Evolutionary conservation across 1,140 invertebrate genomes (phyloP).

Genomic region (Oedothorax gibbosus): DNA sequence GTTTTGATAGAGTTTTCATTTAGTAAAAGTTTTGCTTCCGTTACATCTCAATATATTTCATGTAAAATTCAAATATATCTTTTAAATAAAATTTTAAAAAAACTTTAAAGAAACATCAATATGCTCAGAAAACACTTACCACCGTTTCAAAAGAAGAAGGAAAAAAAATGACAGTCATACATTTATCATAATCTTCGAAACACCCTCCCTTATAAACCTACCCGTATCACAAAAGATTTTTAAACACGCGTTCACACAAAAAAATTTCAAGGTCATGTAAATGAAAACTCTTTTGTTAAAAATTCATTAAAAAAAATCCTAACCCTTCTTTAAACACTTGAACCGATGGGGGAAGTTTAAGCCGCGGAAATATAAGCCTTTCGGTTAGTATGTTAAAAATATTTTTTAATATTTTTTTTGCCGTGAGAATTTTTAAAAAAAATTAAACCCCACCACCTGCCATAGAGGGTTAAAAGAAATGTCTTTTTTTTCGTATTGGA

Average conservation of each 20-base stretch:
- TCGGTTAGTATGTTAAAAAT: slow-evolving; percentile 44
- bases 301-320: slow-evolving; percentile 14
- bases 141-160: no score
- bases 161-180: no score
- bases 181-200: no score
- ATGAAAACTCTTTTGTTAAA: slow-evolving; percentile 7
- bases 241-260: neutral
- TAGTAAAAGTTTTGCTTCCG: no score
- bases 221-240: neutral
- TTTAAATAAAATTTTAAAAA: no score
- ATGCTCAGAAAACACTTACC: no score
- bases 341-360: neutral
- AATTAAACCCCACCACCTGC: slow-evolving; percentile 54
- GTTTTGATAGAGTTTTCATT: no score
- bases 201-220: no score
- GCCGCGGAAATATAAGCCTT: slow-evolving; percentile 23
- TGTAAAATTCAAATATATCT: no score
- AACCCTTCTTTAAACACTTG: slow-evolving; percentile 26
- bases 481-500: slow-evolving; percentile 2
- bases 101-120: no score
- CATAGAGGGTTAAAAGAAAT: neutral
- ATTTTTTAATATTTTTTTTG: slow-evolving; percentile 24
- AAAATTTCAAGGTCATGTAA: slow-evolving; percentile 34
- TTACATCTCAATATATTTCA: no score
- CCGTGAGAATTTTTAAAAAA: slow-evolving; percentile 47